Conservation (phyloP, 2,797 vertebrate species). For the Malurus leucopterus region DNA sequence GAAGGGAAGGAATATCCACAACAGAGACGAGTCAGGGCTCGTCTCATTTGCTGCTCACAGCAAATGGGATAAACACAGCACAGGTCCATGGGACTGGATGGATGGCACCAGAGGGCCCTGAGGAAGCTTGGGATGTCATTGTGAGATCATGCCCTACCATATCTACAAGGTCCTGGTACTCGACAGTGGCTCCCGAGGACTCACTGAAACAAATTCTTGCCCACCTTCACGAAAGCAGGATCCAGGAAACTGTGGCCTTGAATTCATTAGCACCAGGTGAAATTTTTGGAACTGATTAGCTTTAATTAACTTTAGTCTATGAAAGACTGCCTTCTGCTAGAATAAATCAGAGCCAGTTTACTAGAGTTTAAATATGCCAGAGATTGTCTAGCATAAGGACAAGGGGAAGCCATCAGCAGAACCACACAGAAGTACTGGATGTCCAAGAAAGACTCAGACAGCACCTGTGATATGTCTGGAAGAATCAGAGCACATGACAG, state of each 20-base stretch:
- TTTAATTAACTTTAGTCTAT: not conserved
- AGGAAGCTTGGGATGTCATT: not conserved
- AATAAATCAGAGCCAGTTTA: not conserved
- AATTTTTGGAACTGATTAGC: not conserved
- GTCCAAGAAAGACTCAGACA: not conserved
- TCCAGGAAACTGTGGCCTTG: not conserved
- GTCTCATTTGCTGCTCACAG: not conserved
- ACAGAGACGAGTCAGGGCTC: not conserved
- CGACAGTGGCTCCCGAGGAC: not conserved
- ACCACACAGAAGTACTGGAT: not conserved
- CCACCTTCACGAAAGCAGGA: not conserved
- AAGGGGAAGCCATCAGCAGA: not conserved
- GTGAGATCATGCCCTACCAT: not conserved
- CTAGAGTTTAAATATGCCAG: not conserved
- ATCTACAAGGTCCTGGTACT: not conserved
- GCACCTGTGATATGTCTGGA: fast-evolving
- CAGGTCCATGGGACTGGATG: not conserved
- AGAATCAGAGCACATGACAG: not conserved
- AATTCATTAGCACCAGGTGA: not conserved
- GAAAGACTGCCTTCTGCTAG: not conserved
- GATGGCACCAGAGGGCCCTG: not conserved
- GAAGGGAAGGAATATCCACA: not conserved
- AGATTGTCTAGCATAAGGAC: not conserved
- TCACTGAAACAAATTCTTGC: not conserved
- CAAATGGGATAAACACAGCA: not conserved